Evolutionary conservation across 2,888 invertebrate genomes (phyloP), one percentile per base, ranked within the genome.

Genomic region (Metallyticus violacea): DNA sequence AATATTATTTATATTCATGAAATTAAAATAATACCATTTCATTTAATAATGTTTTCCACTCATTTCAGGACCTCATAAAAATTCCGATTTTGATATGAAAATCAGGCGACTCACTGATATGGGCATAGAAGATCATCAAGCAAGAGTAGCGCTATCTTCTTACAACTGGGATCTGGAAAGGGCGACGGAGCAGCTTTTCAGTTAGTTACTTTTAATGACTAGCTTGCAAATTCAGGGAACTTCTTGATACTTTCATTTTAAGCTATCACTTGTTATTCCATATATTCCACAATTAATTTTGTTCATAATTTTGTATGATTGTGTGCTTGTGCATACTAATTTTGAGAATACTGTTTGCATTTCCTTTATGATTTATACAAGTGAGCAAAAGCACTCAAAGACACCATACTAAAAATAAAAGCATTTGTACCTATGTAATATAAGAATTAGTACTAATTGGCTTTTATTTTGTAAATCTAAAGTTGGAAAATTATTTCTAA

Each of bases 131-230:
- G 97, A 97, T 92, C 96, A 97, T 90, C 95, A 96, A 91, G 98
- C 98, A 30, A 93, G 97, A 89, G 97, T 97, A 81, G 98, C 98
- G 40, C 93, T 99, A 85, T 98, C 98, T 85, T 96, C 97, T 80
- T 96, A 96, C 91, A 96, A 97, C 91, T 99, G 99, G 99, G 96
- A 98, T 91, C 92, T 98, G 90, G 97, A 97, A 92, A 94, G 96
- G 91, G 98, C 99, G 89, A 98, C 98, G 85, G 98, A 99, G 92
- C 95, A 95, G 91, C 93, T 97, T 90, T 96, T 97, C 92, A 96
- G 96, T 94, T 96, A 96, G 95, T 93, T 86, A 78, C 81, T 26
- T 83, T 29, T 77, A 81, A 81, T 62, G 77, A 83, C 28, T 83
- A 83, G 83, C 77, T 83, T 83, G 25, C 40, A 62, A 62, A 62